These are phyloP conservation scores for Sebastes taczanowskii DNA, from an alignment of 2,797 vertebrate genomes.

Conservation along the genomic window DNA sequence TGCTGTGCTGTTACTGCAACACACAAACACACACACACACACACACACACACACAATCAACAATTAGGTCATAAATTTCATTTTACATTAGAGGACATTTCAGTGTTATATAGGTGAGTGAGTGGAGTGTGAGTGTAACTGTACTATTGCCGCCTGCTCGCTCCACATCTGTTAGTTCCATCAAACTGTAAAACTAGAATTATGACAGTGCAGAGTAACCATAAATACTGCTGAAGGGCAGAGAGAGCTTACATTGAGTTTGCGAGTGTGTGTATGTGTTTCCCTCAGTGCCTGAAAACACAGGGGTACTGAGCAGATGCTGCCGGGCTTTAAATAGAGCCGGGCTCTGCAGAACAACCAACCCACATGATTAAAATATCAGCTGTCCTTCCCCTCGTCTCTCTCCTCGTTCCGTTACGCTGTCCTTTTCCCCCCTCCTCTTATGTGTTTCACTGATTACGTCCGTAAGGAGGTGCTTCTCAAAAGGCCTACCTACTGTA, in stretches of 20 bases:
- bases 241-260: constrained; percentile 24
- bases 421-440: constrained; percentile 9
- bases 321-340: constrained; percentile 79
- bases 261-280: constrained; percentile 42
- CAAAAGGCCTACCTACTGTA: constrained; percentile 16
- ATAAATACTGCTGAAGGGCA: constrained; percentile 65
- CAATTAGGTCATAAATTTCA: constrained; percentile 1
- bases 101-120: not conserved
- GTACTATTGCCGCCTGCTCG: not conserved
- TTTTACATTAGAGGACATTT: constrained; percentile 6
- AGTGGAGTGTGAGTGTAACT: constrained; percentile 2
- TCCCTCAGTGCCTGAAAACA: constrained; percentile 70
- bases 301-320: constrained; percentile 73
- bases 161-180: constrained; percentile 65
- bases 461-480: constrained; percentile 11
- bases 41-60: constrained; percentile 38
- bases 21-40: constrained; percentile 46
- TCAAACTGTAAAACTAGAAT: constrained; percentile 68
- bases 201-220: constrained; percentile 51
- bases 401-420: constrained; percentile 17
- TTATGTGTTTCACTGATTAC: constrained; percentile 12
- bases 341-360: constrained; percentile 69
- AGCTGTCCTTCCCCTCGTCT: constrained; percentile 65
- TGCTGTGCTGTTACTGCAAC: constrained; percentile 88
- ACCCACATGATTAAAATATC: constrained; percentile 78